Evolutionary conservation across 2,888 invertebrate genomes (phyloP), one percentile per base, ranked within the genome.

Genomic region (Volucella inanis): DNA sequence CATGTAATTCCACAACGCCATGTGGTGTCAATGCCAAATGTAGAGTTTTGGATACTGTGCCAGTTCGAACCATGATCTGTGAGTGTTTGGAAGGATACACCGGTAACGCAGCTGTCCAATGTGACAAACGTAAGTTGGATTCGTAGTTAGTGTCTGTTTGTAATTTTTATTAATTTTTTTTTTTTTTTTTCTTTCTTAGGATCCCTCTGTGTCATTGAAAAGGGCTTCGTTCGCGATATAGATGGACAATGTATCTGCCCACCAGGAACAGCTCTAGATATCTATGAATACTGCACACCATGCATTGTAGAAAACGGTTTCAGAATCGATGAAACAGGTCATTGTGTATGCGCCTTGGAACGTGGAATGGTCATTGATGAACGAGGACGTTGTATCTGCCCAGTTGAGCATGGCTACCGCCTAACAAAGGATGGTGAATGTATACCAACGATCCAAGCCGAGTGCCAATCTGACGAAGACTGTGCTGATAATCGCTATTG

Each of bases 61-160:
- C 97, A 10, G 95, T 98, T 0, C 94, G 96, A 90, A 97, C 97
- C 9, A 96, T 98, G 96, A 94, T 96, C 84, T 98, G 98, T 90
- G 96, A 96, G 91, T 98, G 98, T 90, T 90, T 95, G 55, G 95
- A 96, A 45, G 97, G 97, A 82, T 97, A 95, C 90, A 95, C 95
- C 92, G 98, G 98, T 90, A 97, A 97, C 90, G 97, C 98, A 18
- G 95, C 97, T 9, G 93, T 96, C 10, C 95, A 95, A 89, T 98
- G 98, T 90, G 95, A 96, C 88, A 95, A 94, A 93, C 94, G 97
- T 95, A 93, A 94, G 94, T 94, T 76, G 4, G 68, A 41, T 41
- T 12, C 4, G 18, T 57, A 50, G 10, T 12, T 45, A 39, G 3
- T 43, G 31, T 12, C 2, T 8, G n/a, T 39, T 8, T 65, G 18